These are phyloP conservation scores for Dendroctonus valens DNA, from an alignment of 1,140 invertebrate genomes.

Conservation along the genomic window DNA sequence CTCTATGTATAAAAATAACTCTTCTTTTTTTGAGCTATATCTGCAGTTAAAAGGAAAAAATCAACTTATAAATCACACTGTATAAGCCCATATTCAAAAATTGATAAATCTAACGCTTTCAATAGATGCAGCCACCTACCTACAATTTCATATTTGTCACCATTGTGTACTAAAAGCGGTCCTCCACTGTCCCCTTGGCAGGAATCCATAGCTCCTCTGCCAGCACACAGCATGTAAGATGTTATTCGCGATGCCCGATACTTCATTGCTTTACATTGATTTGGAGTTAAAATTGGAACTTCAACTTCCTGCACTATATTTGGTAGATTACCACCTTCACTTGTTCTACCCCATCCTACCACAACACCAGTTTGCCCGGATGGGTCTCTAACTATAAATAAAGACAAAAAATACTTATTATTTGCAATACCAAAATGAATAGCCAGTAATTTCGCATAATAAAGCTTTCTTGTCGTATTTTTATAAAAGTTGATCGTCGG, in stretches of 20 bases:
- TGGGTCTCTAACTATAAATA: slow-evolving; percentile 55
- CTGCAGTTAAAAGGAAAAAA: no score
- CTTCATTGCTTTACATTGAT: slow-evolving; percentile 77
- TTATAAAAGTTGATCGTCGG: no score
- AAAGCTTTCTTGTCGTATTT: no score
- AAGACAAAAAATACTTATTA: background rate
- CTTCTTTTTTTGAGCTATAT: no score
- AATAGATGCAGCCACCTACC: slow-evolving; percentile 53
- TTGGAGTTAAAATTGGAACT: slow-evolving; percentile 76
- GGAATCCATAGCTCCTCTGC: slow-evolving; percentile 74
- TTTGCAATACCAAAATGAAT: background rate
- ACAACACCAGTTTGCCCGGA: slow-evolving; percentile 72
- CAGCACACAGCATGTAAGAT: slow-evolving; percentile 77
- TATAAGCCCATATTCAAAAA: no score
- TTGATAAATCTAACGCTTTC: no score
- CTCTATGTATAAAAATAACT: no score
- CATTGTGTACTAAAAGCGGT: slow-evolving; percentile 69
- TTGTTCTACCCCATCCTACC: slow-evolving; percentile 81
- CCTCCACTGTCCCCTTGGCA: slow-evolving; percentile 86
- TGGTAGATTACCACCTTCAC: slow-evolving; percentile 77
- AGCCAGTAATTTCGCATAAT: background rate
- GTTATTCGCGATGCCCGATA: slow-evolving; percentile 78
- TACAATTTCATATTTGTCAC: slow-evolving; percentile 71
- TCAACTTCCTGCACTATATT: slow-evolving; percentile 77
- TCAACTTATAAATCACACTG: no score